A percentile compares a stretch with the other conserved stretches of the same genome.
These are phyloP conservation scores for Campoletis raptor DNA, from an alignment of 2,888 invertebrate species.

Conservation along the genomic window DNA sequence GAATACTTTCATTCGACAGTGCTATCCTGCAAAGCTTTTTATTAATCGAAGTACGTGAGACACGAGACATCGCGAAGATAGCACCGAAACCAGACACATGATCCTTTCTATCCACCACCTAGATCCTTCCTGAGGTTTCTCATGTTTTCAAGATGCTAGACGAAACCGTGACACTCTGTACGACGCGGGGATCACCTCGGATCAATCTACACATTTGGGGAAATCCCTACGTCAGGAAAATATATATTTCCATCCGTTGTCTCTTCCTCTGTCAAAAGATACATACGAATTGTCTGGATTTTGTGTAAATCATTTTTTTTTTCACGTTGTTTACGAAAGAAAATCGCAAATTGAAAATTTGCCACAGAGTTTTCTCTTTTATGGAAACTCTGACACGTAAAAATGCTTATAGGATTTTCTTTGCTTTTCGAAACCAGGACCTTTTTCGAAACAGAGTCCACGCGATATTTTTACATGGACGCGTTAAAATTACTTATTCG, in stretches of 20 bases:
- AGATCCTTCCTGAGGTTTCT: constrained; percentile 16
- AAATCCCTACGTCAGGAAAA: constrained; percentile 48
- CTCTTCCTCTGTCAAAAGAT: neutral
- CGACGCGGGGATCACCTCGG: constrained; percentile 65
- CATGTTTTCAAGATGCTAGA: constrained; percentile 36
- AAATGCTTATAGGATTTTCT: neutral
- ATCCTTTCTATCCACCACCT: constrained; percentile 16
- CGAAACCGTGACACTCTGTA: constrained; percentile 54
- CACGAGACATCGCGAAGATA: constrained; percentile 49
- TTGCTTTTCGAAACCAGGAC: neutral
- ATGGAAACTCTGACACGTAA: neutral
- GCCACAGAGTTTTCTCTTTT: neutral
- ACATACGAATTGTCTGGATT: constrained; percentile 17
- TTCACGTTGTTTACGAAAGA: neutral
- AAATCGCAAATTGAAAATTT: constrained; percentile 1
- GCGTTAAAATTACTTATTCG: neutral
- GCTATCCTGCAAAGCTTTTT: constrained; percentile 33
- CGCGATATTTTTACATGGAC: neutral
- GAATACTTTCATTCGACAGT: neutral
- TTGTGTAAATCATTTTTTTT: neutral
- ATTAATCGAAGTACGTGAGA: constrained; percentile 66
- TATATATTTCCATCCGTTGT: neutral
- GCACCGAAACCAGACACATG: constrained; percentile 48
- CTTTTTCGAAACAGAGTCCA: neutral
- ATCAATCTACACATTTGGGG: constrained; percentile 51